phyloP scores from a whole-genome alignment of 2,113 vertebrate species.

The Delphinus delphis region DNA sequence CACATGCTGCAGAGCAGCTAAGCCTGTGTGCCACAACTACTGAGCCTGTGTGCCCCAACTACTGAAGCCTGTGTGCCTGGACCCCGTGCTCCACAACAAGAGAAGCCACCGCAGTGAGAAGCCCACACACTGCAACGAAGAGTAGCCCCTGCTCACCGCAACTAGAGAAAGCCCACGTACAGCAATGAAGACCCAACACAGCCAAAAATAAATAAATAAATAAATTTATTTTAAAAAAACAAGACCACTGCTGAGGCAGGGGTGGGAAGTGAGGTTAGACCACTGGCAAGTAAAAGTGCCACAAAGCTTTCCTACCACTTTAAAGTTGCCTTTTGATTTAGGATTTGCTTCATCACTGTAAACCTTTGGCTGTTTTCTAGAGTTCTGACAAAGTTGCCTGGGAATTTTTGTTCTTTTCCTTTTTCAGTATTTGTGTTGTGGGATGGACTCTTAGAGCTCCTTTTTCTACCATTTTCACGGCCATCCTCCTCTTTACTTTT shows the following conservation, averaged over 20 bases:
- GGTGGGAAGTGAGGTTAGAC: neutral
- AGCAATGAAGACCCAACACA: no score
- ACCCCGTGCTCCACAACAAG: no score
- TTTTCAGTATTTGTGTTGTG: neutral
- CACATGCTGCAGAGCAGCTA: no score
- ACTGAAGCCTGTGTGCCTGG: no score
- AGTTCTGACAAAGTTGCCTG: neutral
- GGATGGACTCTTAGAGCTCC: neutral
- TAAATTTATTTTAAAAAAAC: no score
- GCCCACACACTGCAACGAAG: no score
- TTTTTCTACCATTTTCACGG: neutral
- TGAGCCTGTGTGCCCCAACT: no score
- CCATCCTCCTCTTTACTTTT: neutral
- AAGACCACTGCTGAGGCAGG: neutral
- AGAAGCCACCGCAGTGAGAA: no score
- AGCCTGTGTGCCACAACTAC: no score
- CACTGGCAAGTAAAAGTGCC: neutral
- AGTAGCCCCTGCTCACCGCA: no score
- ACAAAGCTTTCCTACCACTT: neutral
- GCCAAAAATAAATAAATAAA: no score
- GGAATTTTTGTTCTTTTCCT: neutral
- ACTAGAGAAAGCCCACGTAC: no score
- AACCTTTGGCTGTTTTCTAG: neutral
- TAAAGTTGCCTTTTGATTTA: neutral
- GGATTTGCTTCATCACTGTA: neutral